Conservation (phyloP, 1,140 invertebrate species). For the Diorhabda carinulata region DNA sequence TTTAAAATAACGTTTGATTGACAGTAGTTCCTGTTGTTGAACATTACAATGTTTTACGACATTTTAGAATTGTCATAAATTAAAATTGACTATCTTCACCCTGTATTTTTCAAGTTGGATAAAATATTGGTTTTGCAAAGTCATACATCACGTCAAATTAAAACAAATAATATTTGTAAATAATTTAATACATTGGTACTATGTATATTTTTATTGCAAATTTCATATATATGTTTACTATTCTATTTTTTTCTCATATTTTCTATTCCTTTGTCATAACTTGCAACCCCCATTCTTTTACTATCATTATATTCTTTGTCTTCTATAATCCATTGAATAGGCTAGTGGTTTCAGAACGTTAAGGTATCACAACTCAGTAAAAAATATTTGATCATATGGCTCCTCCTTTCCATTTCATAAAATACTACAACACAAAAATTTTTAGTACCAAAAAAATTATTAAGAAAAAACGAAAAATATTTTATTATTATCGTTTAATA, state of each 20-base stretch:
- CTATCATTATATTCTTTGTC: too few relatives aligned
- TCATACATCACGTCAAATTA: conserved; percentile 30
- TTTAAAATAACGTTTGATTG: conserved; percentile 7
- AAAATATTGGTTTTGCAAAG: conserved; percentile 34
- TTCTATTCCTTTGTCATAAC: too few relatives aligned
- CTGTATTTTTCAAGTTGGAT: conserved; percentile 24
- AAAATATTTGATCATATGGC: too few relatives aligned
- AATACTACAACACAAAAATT: too few relatives aligned
- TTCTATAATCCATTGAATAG: too few relatives aligned
- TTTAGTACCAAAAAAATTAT: too few relatives aligned
- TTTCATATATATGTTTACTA: neutral
- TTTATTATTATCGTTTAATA: too few relatives aligned
- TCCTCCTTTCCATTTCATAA: too few relatives aligned
- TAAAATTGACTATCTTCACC: conserved; percentile 37
- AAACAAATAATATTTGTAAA: neutral
- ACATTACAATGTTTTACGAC: conserved; percentile 31
- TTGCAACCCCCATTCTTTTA: too few relatives aligned
- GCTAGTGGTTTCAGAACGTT: too few relatives aligned
- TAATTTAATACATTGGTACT: neutral
- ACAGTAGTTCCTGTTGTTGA: conserved; percentile 44
- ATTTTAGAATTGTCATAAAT: conserved; percentile 43
- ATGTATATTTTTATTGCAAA: neutral
- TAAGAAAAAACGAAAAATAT: too few relatives aligned
- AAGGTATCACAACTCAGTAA: too few relatives aligned
- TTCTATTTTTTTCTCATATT: neutral